Percentiles rank a stretch among this genome's conserved stretches.
These are phyloP conservation scores for Nezara viridula DNA, from an alignment of 2,888 invertebrate genomes.

Conservation along the genomic window DNA sequence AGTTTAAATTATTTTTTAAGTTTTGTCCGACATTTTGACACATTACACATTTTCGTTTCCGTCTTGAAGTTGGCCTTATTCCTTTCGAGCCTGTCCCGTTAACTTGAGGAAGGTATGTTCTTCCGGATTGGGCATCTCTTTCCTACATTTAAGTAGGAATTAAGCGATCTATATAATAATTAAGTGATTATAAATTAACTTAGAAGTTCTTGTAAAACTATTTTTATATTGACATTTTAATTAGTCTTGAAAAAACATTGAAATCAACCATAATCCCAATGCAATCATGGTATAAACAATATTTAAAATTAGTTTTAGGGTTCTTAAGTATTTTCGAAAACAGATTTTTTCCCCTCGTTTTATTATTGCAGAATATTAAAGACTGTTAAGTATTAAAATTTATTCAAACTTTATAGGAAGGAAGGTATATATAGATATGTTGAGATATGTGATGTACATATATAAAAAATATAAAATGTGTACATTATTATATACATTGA, in stretches of 20 bases:
- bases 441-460: too few species aligned
- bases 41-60: background rate
- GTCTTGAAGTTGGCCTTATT: background rate
- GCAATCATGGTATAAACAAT: too few species aligned
- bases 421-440: too few species aligned
- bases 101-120: background rate
- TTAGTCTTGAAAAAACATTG: background rate
- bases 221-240: background rate
- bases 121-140: background rate
- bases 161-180: background rate
- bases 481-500: background rate
- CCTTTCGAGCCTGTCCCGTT: background rate
- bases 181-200: background rate
- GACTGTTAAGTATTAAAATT: background rate
- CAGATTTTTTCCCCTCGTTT: too few species aligned
- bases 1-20: background rate
- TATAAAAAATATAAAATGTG: background rate
- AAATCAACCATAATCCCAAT: background rate
- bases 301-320: too few species aligned
- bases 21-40: background rate
- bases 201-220: background rate
- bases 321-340: too few species aligned
- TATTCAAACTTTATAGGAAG: too few species aligned
- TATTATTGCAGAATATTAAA: too few species aligned
- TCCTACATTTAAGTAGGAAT: background rate